Conservation (phyloP, 2,113 vertebrate genomes). For the Ctenomys sociabilis region DNA sequence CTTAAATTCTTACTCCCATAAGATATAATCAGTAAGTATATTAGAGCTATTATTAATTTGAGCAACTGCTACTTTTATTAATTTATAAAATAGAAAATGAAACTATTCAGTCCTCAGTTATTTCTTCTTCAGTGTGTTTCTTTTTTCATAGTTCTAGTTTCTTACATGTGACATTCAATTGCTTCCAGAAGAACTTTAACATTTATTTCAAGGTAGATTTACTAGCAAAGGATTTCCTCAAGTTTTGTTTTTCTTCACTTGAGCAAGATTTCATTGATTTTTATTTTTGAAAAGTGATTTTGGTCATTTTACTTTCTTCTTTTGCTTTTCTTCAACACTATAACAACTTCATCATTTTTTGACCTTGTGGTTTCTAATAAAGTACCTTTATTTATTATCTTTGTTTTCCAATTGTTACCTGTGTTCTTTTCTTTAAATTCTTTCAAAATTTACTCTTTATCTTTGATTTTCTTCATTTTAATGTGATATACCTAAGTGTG, state of each 20-base stretch:
- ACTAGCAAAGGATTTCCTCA: background rate
- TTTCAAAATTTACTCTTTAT: background rate
- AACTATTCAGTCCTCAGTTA: background rate
- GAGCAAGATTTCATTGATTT: background rate
- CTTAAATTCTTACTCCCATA: background rate
- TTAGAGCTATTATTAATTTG: background rate
- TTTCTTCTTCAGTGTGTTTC: background rate
- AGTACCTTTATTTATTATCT: background rate
- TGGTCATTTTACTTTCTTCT: background rate
- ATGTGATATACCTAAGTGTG: background rate
- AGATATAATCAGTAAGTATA: background rate
- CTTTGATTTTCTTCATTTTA: background rate
- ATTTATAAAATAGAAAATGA: background rate
- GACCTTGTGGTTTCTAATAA: background rate
- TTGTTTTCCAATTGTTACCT: background rate
- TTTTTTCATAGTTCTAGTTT: background rate
- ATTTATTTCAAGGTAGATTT: background rate
- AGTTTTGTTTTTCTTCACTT: background rate
- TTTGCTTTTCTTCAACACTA: background rate
- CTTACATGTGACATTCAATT: background rate
- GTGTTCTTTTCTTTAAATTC: background rate
- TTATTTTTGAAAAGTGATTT: background rate
- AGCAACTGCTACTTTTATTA: background rate
- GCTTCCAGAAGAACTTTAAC: background rate
- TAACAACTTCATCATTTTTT: background rate